Base-by-base conservation (phyloP, 2,888 invertebrate genomes). In the Dolichomitus sp. region DNA sequence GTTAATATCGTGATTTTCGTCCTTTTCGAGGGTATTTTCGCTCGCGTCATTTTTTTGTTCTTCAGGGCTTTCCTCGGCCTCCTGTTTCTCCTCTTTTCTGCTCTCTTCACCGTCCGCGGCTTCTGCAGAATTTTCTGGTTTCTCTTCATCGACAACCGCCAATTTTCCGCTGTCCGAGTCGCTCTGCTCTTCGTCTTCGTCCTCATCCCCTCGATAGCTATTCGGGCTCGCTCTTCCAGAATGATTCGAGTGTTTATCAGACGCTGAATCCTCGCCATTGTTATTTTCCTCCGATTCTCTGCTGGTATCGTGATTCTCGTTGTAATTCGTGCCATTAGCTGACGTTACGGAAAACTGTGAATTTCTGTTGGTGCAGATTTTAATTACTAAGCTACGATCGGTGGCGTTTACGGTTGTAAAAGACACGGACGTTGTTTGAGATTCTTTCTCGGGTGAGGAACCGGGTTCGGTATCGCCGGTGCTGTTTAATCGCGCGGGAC, bases 291-390 rank as follows among this genome's bases (percentile, higher is more conserved):
- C 84, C 12, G 86, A 83, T 48, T 84, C 84, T 48, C 88, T 83
- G 37, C 81, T 85, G 5, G 77, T 81, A 9, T 87, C 86, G 42
- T 88, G 84, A 73, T 83, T 87, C 42, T 89, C 88, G n/a, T 33
- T 83, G 9, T 68, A 33, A 42, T 17, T 70, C 19, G 33, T 33
- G 9, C 73, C 65, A 40, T 81, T 83, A 9, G 84, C 83, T 27
- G 83, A 86, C 23, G 91, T 87, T 3, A 93, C 91, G 6, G 93
- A 91, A 77, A 93, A 93, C 23, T 92, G 90, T 2, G 93, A 91
- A 76, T 93, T 93, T 74, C 90, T 92, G 74, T 93, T 93, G 54
- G 93, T 92, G 80, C 92, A 93, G 76, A 93, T 93, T 86, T 93
- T 93, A 42, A 93, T 93, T 19, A 93, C 91, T 81, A 93, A 88